phyloP scores from a whole-genome alignment of 2,113 vertebrate species.

The Paradoxurus hermaphroditus region DNA sequence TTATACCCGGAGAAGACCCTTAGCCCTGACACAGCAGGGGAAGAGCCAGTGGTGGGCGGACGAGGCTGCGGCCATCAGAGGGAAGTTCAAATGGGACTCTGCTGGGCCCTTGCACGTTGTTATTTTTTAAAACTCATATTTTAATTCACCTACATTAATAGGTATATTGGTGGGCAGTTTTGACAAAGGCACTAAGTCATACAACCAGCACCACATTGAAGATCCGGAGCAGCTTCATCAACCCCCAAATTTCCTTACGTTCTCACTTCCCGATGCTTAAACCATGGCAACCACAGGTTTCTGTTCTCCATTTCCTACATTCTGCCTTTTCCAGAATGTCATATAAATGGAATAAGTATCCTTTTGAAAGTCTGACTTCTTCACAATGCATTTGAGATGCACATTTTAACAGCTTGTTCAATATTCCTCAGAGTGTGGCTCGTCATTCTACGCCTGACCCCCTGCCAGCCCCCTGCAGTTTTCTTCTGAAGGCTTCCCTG shows the following conservation, averaged over 20 bases:
- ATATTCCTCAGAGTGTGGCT: background rate
- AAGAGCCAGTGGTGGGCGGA: background rate
- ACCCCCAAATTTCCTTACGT: background rate
- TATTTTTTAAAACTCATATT: background rate
- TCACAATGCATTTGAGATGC: background rate
- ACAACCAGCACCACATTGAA: background rate
- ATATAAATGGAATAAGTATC: background rate
- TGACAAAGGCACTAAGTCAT: constrained; percentile 16
- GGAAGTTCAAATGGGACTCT: background rate
- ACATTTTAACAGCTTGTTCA: background rate
- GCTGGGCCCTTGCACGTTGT: background rate
- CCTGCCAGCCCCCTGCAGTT: background rate
- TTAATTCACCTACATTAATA: background rate
- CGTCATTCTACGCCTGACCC: no score
- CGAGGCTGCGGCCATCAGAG: background rate
- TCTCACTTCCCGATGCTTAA: background rate
- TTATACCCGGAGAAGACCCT: background rate
- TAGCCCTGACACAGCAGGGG: background rate
- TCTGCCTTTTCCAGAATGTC: background rate
- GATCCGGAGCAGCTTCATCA: background rate
- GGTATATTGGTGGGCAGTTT: background rate
- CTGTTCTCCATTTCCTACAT: background rate
- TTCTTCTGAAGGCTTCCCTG: background rate
- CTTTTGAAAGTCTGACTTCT: background rate
- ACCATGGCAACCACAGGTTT: background rate